Evolutionary conservation across 2,113 vertebrate genomes (phyloP), one percentile per base, ranked within the genome.

Genomic region (Mugil cephalus): DNA sequence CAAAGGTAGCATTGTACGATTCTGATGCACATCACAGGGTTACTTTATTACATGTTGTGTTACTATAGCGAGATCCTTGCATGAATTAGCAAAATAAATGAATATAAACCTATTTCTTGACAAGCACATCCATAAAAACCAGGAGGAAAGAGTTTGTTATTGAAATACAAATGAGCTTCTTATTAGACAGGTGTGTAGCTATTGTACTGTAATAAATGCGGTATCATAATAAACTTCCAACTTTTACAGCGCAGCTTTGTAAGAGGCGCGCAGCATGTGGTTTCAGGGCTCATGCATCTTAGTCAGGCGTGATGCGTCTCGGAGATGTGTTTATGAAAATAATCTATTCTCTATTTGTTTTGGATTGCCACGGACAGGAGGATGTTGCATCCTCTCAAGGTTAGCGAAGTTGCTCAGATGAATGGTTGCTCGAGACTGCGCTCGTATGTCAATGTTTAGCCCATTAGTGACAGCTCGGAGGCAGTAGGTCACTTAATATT

Each of bases 381-480:
- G 80, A 69, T 78, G 83, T 75, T 80, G 89, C 82, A 56, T 79
- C 83, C 86, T 89, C 75, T 88, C 84, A 87, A 86, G 85, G 89
- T 90, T 86, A 74, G 88, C 62, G 62, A 87, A 90, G 85, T 80
- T 86, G 79, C 80, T 70, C 79, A 91, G 88, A 93, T 87, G 80
- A 92, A 91, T 88, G 78, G 83, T 39, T 74, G 77, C 77, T 86
- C 87, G 76, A 88, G 84, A 82, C 83, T 72, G 74, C 15, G 48
- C 90, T 90, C 90, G 58, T 91, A 90, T 89, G 91, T 93, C 90
- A 93, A 88, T 92, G 91, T 92, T 93, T 90, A 86, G 87, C 85
- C 87, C 89, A 89, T 94, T 91, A 92, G 84, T 89, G 90, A 94
- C 88, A 89, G 86, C 91, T 90, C 82, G 13, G 69, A 90, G 83